Evolutionary conservation across 2,888 invertebrate genomes (phyloP).

Genomic region (Aphidius colemani): DNA sequence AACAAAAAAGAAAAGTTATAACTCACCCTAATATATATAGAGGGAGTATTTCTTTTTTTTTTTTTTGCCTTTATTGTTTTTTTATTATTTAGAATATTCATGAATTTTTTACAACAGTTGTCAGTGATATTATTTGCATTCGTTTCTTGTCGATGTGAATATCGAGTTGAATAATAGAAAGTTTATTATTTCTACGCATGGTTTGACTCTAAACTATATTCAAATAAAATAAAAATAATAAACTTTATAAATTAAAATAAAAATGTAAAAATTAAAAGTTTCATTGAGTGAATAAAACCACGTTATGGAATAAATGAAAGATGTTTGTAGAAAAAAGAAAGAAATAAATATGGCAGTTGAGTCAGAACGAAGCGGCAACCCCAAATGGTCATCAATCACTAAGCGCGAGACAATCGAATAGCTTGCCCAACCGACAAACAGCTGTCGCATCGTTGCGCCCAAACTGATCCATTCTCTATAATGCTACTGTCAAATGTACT

Average conservation of each 20-base stretch:
- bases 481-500: conserved; percentile 38
- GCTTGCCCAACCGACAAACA: conserved; percentile 61
- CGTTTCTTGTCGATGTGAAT: background rate
- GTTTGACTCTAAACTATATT: too few species aligned
- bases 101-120: conserved; percentile 13
- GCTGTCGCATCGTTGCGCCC: conserved; percentile 63
- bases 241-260: background rate
- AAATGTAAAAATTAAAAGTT: conserved; percentile 21
- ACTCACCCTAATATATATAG: too few species aligned
- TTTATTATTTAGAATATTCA: conserved; percentile 1
- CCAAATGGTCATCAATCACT: conserved; percentile 68
- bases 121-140: background rate
- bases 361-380: conserved; percentile 48
- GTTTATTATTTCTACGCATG: too few species aligned
- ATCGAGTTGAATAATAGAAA: background rate
- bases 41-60: too few species aligned
- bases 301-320: conserved; percentile 27
- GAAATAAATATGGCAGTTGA: conserved; percentile 45
- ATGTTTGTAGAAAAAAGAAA: conserved; percentile 32
- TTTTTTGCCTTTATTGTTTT: too few species aligned
- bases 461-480: conserved; percentile 50
- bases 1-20: too few species aligned
- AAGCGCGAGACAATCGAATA: conserved; percentile 64
- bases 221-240: too few species aligned
- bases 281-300: conserved; percentile 10